Base-by-base conservation (phyloP, 2,888 invertebrate species). In the Meandrusa payeni region DNA sequence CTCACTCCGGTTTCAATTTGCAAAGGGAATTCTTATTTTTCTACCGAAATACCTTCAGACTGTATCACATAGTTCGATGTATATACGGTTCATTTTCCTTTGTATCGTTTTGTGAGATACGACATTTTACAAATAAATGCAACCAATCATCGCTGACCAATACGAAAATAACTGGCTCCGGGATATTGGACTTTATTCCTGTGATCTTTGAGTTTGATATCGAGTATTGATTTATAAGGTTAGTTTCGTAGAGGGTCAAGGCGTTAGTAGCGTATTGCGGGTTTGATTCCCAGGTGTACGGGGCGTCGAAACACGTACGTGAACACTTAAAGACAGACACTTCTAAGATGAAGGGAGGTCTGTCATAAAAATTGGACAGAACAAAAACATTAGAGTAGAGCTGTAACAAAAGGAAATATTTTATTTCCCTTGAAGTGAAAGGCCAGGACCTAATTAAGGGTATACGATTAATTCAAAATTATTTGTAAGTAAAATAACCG, bases 271-370 rank as follows among this genome's bases (percentile, higher is more conserved):
- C 72, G 76, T 75, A 76, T 80, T 80, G 86, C 68, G 78, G 79
- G 76, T 87, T 87, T 77, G 83, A 88, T 85, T 88, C 88, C 88
- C 88, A 87, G 87, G 88, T 86, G 88, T 73, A 69, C 70, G 64
- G 71, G 74, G 78, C 70, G 82, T 75, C 61, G 73, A 63, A 68
- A 66, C 83, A 81, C 83, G 86, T 86, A 79, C 79, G 69, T 54
- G 67, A 64, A 78, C 82, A 86, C 83, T 86, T 85, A 86, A 79
- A 80, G 78, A 76, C 75, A 70, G 75, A 67, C 75, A 78, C 78
- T 76, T 78, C 75, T 73, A 71, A 79, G 77, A 80, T 77, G 81
- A 79, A 85, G 86, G 86, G 85, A 82, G 76, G 72, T 81, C 62
- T 72, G 85, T 85, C 85, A 87, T 87, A 86, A 86, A 85, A 86